These are phyloP conservation scores for Elephas maximus DNA, from an alignment of 2,113 vertebrate genomes.

Conservation along the genomic window DNA sequence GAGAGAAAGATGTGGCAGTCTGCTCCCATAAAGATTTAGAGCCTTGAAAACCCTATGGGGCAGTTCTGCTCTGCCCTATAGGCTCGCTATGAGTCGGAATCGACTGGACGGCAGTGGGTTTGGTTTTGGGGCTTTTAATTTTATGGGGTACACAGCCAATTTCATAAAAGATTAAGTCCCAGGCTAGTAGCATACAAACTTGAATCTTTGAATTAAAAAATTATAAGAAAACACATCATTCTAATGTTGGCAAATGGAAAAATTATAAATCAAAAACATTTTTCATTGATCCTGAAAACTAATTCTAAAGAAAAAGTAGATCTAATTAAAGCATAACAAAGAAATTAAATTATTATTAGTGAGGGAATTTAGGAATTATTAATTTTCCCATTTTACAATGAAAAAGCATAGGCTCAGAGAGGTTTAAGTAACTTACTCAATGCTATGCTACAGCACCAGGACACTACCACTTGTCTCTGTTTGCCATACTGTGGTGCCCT, in stretches of 20 bases:
- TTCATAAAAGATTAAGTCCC: not conserved
- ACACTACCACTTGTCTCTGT: too few relatives aligned
- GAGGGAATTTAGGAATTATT: not conserved
- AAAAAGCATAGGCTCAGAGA: not conserved
- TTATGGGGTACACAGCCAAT: not conserved
- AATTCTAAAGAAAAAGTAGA: constrained; percentile 30
- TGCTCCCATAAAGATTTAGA: too few relatives aligned
- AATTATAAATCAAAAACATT: not conserved
- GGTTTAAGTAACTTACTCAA: not conserved
- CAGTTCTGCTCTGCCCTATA: too few relatives aligned
- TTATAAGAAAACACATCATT: not conserved
- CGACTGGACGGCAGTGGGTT: not conserved
- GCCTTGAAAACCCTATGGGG: too few relatives aligned
- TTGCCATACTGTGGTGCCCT: too few relatives aligned
- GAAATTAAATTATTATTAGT: constrained; percentile 18
- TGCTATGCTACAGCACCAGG: not conserved
- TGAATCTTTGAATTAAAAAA: constrained; percentile 29
- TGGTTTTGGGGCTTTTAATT: not conserved
- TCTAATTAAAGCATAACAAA: constrained; percentile 7
- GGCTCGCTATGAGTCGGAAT: too few relatives aligned
- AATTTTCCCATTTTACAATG: not conserved
- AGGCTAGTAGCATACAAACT: not conserved
- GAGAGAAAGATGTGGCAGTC: too few relatives aligned
- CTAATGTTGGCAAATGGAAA: constrained; percentile 8
- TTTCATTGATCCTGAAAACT: not conserved